Evolutionary conservation across 1,140 invertebrate species (phyloP).

Genomic region (Drosophila gunungcola): DNA sequence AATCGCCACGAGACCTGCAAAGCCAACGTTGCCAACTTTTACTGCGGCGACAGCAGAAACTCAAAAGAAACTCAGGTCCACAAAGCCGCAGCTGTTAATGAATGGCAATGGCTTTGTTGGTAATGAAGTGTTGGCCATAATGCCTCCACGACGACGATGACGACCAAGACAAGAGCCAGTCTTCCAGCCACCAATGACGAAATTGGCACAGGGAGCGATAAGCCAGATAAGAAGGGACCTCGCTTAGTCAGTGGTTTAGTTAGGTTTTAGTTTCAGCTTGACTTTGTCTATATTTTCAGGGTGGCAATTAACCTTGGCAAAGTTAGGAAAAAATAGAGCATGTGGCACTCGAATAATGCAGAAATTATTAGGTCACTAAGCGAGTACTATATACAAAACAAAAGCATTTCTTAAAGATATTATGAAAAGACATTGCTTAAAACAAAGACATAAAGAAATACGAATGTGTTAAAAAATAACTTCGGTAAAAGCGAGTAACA

Average conservation of each 20-base stretch:
- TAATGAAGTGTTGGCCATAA: constrained; percentile 81
- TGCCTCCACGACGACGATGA: constrained; percentile 43
- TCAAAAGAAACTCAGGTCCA: constrained; percentile 45
- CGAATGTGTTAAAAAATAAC: too few species aligned
- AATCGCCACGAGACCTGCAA: constrained; percentile 26
- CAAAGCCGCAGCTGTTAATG: constrained; percentile 75
- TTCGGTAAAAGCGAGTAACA: too few species aligned
- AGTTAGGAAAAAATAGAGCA: background rate
- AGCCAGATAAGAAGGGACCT: constrained; percentile 56
- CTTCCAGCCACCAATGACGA: constrained; percentile 41
- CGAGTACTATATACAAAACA: too few species aligned
- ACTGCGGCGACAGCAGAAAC: constrained; percentile 66
- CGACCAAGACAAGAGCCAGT: constrained; percentile 29
- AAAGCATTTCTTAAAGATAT: too few species aligned
- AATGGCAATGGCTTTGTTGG: constrained; percentile 78
- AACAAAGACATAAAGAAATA: too few species aligned
- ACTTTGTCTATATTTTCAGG: constrained; percentile 16
- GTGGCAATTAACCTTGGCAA: constrained; percentile 48
- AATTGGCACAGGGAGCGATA: constrained; percentile 66
- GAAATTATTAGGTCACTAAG: background rate
- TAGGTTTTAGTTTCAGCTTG: constrained; percentile 20
- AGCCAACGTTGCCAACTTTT: constrained; percentile 57
- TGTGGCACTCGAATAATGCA: background rate
- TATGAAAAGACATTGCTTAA: too few species aligned
- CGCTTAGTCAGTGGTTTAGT: constrained; percentile 34